Evolutionary conservation across 2,888 invertebrate species (phyloP), one percentile per base, ranked within the genome.

Genomic region (Leptinotarsa peninsularis): DNA sequence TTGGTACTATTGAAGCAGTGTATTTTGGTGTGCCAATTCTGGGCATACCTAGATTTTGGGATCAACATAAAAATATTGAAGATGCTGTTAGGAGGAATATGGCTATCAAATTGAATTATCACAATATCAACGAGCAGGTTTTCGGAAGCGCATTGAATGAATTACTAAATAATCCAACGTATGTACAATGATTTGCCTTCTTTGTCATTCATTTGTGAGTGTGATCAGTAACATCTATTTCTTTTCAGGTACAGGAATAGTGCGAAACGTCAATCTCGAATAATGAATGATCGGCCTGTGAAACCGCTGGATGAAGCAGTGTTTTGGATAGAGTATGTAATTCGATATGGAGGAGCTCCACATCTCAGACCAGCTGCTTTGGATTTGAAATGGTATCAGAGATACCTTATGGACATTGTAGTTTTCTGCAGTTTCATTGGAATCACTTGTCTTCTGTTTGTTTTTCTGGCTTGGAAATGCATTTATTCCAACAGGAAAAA

Each of bases 1-100:
- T 90, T n/a, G 89, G 90, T 76, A 88, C 88, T 33, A 88, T 87
- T 0, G 90, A 90, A 76, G 86, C 90, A 2, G 83, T 90, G 68
- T 88, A 89, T 69, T 87, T 88, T 78, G 89, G 89, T 5, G 89
- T 88, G 14, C 90, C 90, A 0, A 82, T 90, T 23, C 81, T 90
- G 27, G 90, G 90, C 5, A 88, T 91, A 54, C 91, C 91, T 0
- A 85, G 90, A 17, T 89, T 88, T 75, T 89, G 87, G 1, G 91
- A 91, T 83, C 91, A 91, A 79, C 85, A 87, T 60, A 79, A 88
- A 23, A 91, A 91, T 75, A 88, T 90, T 85, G 87, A 84, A 4
- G 85, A 86, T 4, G 89, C 90, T 10, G 88, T 86, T 69, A 79
- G 81, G 3, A 83, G 83, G 63, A 90, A 90, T 4, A 89, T 86